Conservation (phyloP, 2,113 vertebrate species). For the Phasianus colchicus region DNA sequence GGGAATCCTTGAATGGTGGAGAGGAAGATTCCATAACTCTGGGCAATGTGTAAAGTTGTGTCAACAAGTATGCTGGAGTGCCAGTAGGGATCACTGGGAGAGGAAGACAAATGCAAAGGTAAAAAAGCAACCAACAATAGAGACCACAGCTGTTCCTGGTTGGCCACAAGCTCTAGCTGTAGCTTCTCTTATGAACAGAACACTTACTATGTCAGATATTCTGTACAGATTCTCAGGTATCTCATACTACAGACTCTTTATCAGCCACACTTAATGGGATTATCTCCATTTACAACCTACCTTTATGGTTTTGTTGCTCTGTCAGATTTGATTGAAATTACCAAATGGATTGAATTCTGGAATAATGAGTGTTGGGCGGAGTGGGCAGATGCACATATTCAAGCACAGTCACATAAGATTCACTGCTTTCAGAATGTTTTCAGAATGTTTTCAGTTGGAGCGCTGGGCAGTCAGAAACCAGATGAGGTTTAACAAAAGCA, state of each 20-base stretch:
- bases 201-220: neutral
- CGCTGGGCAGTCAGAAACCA: too few species aligned
- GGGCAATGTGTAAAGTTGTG: neutral
- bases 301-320: neutral
- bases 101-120: neutral
- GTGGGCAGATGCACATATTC: neutral
- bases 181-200: neutral
- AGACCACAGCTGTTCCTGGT: neutral
- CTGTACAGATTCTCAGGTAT: neutral
- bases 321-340: neutral
- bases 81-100: neutral
- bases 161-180: neutral
- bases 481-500: too few species aligned
- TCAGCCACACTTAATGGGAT: neutral
- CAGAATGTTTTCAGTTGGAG: too few species aligned
- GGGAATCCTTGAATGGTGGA: neutral
- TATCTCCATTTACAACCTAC: neutral
- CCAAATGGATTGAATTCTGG: neutral
- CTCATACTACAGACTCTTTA: neutral
- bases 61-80: neutral
- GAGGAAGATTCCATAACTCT: neutral
- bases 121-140: neutral
- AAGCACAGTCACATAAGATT: neutral
- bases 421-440: neutral
- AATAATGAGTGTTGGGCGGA: neutral